Evolutionary conservation across 2,888 invertebrate genomes (phyloP).

Genomic region (Drosophila lutescens): DNA sequence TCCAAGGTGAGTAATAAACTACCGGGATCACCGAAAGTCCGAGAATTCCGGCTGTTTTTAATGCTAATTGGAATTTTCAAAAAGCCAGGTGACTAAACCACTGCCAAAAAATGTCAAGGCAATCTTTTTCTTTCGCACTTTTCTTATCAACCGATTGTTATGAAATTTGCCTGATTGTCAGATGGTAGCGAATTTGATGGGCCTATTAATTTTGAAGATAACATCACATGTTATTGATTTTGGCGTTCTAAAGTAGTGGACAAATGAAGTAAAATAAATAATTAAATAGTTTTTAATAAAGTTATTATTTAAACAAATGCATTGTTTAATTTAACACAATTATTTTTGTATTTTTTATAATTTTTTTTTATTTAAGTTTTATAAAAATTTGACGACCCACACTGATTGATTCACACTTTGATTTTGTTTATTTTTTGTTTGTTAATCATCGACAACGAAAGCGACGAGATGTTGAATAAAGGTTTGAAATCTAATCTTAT

Average conservation of each 20-base stretch:
- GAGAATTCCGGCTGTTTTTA: slow-evolving; percentile 9
- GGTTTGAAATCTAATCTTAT: not conserved
- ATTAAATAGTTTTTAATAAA: not conserved
- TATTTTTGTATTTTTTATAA: no score
- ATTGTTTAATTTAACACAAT: no score
- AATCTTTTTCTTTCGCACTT: slow-evolving; percentile 1
- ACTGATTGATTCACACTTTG: not conserved
- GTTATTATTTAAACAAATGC: not conserved
- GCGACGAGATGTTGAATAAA: not conserved
- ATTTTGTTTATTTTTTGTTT: not conserved
- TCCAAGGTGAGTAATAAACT: slow-evolving; percentile 44
- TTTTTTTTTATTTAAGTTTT: no score
- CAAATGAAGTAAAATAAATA: not conserved
- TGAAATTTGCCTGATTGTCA: slow-evolving; percentile 20
- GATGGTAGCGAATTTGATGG: slow-evolving; percentile 23
- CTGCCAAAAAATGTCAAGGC: slow-evolving; percentile 10
- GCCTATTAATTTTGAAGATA: slow-evolving; percentile 15
- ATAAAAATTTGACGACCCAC: not conserved
- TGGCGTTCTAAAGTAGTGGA: not conserved
- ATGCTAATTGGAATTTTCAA: slow-evolving; percentile 10
- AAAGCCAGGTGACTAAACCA: slow-evolving; percentile 6
- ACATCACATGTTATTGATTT: slow-evolving; percentile 1
- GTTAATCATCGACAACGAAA: not conserved
- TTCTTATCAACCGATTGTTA: slow-evolving; percentile 18
- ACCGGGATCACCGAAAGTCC: slow-evolving; percentile 19